Evolutionary conservation across 2,888 invertebrate species (phyloP).

Genomic region (Bombylius discolor): DNA sequence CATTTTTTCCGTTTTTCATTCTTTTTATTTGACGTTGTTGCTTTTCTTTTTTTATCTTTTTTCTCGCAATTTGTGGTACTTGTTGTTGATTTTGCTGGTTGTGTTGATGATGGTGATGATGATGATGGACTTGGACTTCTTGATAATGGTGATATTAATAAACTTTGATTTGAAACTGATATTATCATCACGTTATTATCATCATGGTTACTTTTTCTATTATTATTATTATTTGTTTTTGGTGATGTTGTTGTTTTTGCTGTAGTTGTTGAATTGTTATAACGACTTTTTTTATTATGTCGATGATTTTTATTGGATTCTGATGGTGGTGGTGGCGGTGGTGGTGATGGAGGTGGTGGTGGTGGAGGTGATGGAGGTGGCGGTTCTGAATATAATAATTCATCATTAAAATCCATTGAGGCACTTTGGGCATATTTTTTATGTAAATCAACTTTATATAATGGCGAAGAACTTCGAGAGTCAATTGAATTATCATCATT

Average conservation of each 20-base stretch:
- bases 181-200: conserved; percentile 27
- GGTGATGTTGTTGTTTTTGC: not conserved
- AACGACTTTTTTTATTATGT: too few relatives aligned
- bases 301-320: too few relatives aligned
- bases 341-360: too few relatives aligned
- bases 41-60: not conserved
- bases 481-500: not conserved
- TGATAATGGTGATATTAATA: conserved; percentile 8
- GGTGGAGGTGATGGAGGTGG: too few relatives aligned
- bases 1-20: not conserved
- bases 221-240: not conserved
- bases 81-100: not conserved
- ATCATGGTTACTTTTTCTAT: conserved; percentile 16
- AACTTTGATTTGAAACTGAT: conserved; percentile 26
- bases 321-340: too few relatives aligned
- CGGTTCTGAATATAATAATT: conserved; percentile 14
- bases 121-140: conserved; percentile 7
- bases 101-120: not conserved
- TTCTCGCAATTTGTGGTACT: not conserved
- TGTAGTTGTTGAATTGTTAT: not conserved
- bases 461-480: conserved; percentile 32
- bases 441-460: conserved; percentile 34
- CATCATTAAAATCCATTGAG: conserved; percentile 25
- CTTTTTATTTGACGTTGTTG: not conserved
- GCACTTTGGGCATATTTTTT: conserved; percentile 38